A percentile compares a stretch with the other conserved stretches of the same genome.
These are phyloP conservation scores for Grallaria varia DNA, from an alignment of 2,113 vertebrate genomes.

Conservation along the genomic window DNA sequence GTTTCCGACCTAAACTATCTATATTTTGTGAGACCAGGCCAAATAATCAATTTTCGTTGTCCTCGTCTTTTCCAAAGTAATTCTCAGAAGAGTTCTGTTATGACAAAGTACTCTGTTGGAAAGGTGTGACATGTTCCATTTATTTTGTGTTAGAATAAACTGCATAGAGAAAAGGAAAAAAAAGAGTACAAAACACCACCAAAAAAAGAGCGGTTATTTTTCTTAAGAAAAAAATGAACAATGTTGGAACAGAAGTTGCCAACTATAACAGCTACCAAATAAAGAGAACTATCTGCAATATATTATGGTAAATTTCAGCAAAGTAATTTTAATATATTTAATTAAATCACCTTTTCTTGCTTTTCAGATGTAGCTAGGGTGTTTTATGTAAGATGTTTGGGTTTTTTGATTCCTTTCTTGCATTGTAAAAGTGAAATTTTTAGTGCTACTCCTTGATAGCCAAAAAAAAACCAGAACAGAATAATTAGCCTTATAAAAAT, in stretches of 20 bases:
- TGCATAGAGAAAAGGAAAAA: not conserved
- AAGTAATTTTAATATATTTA: constrained; percentile 60
- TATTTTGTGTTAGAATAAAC: constrained; percentile 19
- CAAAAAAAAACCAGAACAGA: constrained; percentile 29
- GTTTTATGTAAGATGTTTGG: not conserved
- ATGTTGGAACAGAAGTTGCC: not conserved
- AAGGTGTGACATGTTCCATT: constrained; percentile 43
- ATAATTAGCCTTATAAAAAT: constrained; percentile 58
- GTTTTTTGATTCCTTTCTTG: constrained; percentile 3
- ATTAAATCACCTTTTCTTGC: constrained; percentile 57
- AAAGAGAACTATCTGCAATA: constrained; percentile 4
- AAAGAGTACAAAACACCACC: not conserved
- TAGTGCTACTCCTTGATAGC: not conserved
- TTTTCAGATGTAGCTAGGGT: constrained; percentile 27
- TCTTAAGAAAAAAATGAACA: constrained; percentile 38
- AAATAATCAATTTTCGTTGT: not conserved
- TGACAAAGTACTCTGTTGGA: constrained; percentile 22
- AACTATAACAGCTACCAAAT: not conserved
- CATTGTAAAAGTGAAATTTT: constrained; percentile 51
- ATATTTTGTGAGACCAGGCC: not conserved
- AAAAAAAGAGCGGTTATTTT: not conserved
- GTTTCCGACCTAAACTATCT: not conserved
- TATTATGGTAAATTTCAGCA: constrained; percentile 35
- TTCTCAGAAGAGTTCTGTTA: not conserved
- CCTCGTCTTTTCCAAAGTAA: not conserved